Evolutionary conservation across 2,888 invertebrate genomes (phyloP).

Genomic region (Drosophila sordidula): DNA sequence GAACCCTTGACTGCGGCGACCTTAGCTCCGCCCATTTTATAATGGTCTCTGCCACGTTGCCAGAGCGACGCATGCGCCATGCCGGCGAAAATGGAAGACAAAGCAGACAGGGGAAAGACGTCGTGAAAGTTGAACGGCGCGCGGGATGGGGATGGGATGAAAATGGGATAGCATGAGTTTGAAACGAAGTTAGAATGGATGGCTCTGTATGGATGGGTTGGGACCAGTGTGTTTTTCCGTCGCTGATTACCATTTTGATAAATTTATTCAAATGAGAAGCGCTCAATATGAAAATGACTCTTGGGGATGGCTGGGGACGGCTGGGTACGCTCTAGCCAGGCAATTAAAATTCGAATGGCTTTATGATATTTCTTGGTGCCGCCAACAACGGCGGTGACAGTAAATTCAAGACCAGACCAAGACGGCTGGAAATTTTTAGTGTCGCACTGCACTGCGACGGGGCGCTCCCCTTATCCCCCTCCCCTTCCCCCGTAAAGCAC

Average conservation of each 20-base stretch:
- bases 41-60: conserved; percentile 76
- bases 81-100: conserved; percentile 47
- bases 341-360: conserved; percentile 76
- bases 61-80: conserved; percentile 71
- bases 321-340: conserved; percentile 49
- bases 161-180: conserved; percentile 25
- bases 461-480: conserved; percentile 9
- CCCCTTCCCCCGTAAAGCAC: neutral
- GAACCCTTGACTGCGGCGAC: conserved; percentile 49
- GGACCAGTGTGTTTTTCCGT: conserved; percentile 55
- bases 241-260: conserved; percentile 74
- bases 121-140: conserved; percentile 16
- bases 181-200: conserved; percentile 16
- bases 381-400: conserved; percentile 33
- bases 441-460: conserved; percentile 46
- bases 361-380: conserved; percentile 67
- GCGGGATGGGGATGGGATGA: conserved; percentile 3
- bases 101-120: conserved; percentile 47
- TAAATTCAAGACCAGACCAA: conserved; percentile 18
- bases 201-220: conserved; percentile 8
- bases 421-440: conserved; percentile 60
- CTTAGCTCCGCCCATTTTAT: conserved; percentile 83
- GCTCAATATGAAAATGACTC: conserved; percentile 68
- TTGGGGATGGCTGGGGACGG: conserved; percentile 34
- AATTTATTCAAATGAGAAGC: conserved; percentile 71